Conservation (phyloP, 2,888 invertebrate genomes). For the Drosophila anceps region DNA sequence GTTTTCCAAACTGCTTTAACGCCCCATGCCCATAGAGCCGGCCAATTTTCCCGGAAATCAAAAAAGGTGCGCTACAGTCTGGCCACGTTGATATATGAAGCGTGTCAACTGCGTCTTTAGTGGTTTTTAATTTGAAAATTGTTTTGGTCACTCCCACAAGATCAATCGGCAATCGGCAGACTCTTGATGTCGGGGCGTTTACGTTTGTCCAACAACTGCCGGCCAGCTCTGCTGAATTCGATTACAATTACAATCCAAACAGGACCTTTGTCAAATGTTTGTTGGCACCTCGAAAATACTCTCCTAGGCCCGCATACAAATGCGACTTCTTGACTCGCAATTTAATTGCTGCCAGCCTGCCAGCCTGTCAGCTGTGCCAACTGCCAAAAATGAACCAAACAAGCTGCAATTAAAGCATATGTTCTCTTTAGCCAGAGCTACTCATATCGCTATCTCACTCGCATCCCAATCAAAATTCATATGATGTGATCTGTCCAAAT, state of each 20-base stretch:
- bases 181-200: conserved; percentile 38
- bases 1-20: conserved; percentile 71
- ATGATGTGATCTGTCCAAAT: conserved; percentile 61
- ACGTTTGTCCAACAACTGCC: conserved; percentile 74
- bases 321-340: conserved; percentile 47
- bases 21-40: conserved; percentile 49
- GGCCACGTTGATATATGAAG: conserved; percentile 73
- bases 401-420: conserved; percentile 78
- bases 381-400: conserved; percentile 22
- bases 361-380: conserved; percentile 17
- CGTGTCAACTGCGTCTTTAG: conserved; percentile 80
- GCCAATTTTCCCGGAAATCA: conserved; percentile 77
- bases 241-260: conserved; percentile 15
- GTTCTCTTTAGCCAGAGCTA: conserved; percentile 31
- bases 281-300: conserved; percentile 62
- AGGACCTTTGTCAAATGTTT: conserved; percentile 47
- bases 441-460: conserved; percentile 1
- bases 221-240: conserved; percentile 22
- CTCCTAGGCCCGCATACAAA: conserved; percentile 54
- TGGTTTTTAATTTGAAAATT: conserved; percentile 80
- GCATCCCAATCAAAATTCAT: conserved; percentile 23
- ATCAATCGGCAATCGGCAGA: neutral
- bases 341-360: conserved; percentile 51
- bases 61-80: conserved; percentile 55
- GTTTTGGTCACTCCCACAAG: conserved; percentile 66